Evolutionary conservation across 2,113 vertebrate species (phyloP).

Genomic region (Pelusios castaneus): DNA sequence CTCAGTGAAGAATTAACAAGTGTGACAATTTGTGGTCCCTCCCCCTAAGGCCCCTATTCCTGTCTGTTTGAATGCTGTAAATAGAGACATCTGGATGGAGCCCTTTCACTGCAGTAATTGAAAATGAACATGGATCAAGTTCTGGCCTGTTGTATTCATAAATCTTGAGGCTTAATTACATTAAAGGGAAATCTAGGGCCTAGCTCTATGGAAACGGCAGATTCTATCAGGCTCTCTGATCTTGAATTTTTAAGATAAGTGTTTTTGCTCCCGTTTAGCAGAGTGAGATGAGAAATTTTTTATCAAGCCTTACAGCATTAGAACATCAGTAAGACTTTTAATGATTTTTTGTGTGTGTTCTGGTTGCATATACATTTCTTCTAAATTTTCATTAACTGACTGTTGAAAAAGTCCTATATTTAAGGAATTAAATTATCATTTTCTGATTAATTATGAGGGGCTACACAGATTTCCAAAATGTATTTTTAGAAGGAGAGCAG

Average conservation of each 20-base stretch:
- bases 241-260: conserved; percentile 86
- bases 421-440: background rate
- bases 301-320: conserved; percentile 34
- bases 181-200: conserved; percentile 92
- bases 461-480: background rate
- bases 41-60: conserved; percentile 74
- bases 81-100: conserved; percentile 90
- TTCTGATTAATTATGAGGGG: background rate
- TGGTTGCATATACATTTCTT: rapidly evolving
- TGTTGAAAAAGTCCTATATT: rapidly evolving
- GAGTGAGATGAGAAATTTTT: conserved; percentile 72
- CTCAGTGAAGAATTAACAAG: conserved; percentile 88
- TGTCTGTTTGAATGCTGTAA: conserved; percentile 88
- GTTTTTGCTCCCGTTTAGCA: conserved; percentile 70
- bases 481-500: background rate
- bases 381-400: rapidly evolving
- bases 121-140: conserved; percentile 97
- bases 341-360: background rate
- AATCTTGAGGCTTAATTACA: conserved; percentile 97
- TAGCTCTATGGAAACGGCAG: conserved; percentile 89
- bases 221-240: conserved; percentile 87
- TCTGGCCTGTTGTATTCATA: conserved; percentile 92
- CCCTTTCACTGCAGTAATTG: conserved; percentile 90
- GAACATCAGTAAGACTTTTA: conserved; percentile 29
- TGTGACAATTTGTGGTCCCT: conserved; percentile 86